These are phyloP conservation scores for Heteromyza rotundicornis DNA, from an alignment of 2,888 invertebrate genomes.

Conservation along the genomic window DNA sequence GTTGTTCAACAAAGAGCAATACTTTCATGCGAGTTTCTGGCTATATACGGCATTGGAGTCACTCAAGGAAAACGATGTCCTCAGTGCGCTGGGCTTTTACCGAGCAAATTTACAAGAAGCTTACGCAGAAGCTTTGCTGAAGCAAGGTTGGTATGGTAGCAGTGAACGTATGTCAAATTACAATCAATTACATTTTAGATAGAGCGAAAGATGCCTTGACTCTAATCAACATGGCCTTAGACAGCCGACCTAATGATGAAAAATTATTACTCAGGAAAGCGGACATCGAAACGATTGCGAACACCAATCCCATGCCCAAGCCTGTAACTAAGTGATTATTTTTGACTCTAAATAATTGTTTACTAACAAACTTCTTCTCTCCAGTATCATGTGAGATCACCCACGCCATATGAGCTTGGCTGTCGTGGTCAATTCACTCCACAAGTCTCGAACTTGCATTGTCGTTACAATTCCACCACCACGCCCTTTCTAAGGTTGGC, in stretches of 20 bases:
- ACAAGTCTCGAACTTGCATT: conserved; percentile 35
- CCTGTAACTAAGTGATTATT: not conserved
- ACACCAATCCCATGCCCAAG: conserved; percentile 14
- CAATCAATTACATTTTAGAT: conserved; percentile 24
- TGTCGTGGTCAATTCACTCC: conserved; percentile 47
- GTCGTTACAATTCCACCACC: conserved; percentile 51
- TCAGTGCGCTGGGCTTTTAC: conserved; percentile 24
- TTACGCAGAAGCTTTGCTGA: conserved; percentile 46
- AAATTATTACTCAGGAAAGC: conserved; percentile 36
- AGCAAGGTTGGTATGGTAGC: conserved; percentile 41
- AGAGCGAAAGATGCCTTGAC: conserved; percentile 37
- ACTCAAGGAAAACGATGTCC: conserved; percentile 15
- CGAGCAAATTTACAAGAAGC: conserved; percentile 35
- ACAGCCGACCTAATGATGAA: conserved; percentile 32
- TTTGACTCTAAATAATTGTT: too few relatives aligned
- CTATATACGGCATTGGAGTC: conserved; percentile 37
- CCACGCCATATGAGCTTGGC: conserved; percentile 36
- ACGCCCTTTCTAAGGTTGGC: conserved; percentile 47
- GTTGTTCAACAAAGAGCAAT: conserved; percentile 32
- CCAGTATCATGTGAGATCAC: conserved; percentile 12
- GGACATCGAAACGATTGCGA: conserved; percentile 41
- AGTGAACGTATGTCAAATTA: not conserved
- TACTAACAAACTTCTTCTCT: not conserved
- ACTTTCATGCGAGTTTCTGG: conserved; percentile 43
- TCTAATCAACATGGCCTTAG: conserved; percentile 35